Evolutionary conservation across 2,113 vertebrate genomes (phyloP), one percentile per base, ranked within the genome.

Genomic region (Prionailurus viverrinus): DNA sequence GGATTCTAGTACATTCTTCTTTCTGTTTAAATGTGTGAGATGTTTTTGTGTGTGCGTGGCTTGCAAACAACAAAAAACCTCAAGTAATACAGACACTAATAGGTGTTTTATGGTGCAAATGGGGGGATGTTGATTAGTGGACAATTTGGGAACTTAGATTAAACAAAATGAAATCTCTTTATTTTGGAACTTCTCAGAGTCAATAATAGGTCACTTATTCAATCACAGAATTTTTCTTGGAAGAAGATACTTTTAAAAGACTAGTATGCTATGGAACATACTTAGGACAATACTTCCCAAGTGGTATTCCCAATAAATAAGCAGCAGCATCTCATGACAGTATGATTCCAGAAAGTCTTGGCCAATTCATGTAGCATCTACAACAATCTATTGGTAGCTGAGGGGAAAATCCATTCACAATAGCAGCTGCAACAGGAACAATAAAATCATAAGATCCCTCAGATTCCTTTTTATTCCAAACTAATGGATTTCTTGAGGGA

Each of bases 1-100:
- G 51, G n/a, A 85, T 94, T 91, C 33, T 33, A 95, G 45, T 27
- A 63, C 4, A 51, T 58, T 86, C 18, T 1, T 69, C 10, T 76
- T 91, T 86, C 68, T 81, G 48, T 18, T 96, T 89, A 76, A 84
- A 76, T 81, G 15, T 81, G 55, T 53, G n/a, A 92, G 48, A 12
- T 41, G 45, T 82, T 23, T 82, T 29, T 61, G 41, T 76, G 73
- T 89, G 33, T n/a, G 33, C n/a, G n/a, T 66, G 68, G 36, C 76
- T 91, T 95, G 11, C 23, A 83, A 81, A 61, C 48, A 66, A 68
- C 45, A 89, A 78, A 63, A 87, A 95, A n/a, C 25, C 31, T 78
- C 81, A 41, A 58, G 69, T 51, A 65, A 91, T 33, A 13, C 12
- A 82, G 39, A 31, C 18, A 12, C 13, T 74, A 61, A 48, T 36